Evolutionary conservation across 2,797 vertebrate species (phyloP).

Genomic region (Phoxinus dragarum): DNA sequence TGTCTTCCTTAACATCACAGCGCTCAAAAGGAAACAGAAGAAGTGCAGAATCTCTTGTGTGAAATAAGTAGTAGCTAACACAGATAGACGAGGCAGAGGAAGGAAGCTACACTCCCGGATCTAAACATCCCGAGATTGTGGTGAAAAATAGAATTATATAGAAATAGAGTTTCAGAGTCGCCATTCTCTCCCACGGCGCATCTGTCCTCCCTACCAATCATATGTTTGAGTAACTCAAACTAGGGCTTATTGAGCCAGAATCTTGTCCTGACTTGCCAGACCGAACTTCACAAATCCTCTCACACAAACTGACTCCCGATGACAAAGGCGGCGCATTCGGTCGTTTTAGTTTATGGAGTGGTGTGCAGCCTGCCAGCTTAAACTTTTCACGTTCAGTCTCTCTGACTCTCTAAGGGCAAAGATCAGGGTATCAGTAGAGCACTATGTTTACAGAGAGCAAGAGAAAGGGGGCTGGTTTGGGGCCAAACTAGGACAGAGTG

Average conservation of each 20-base stretch:
- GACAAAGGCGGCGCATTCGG: background rate
- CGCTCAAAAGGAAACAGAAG: slow-evolving; percentile 25
- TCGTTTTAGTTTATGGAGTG: background rate
- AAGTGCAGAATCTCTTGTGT: slow-evolving; percentile 26
- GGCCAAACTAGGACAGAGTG: slow-evolving; percentile 37
- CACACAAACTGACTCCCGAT: background rate
- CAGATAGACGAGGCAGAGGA: slow-evolving; percentile 41
- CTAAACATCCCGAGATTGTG: slow-evolving; percentile 9
- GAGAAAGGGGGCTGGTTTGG: slow-evolving; percentile 29
- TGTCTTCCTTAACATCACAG: slow-evolving; percentile 55
- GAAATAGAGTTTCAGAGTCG: background rate
- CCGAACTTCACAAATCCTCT: slow-evolving; percentile 5
- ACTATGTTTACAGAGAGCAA: slow-evolving; percentile 47
- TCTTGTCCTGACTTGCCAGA: slow-evolving; percentile 59
- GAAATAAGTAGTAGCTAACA: slow-evolving; percentile 33
- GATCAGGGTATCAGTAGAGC: slow-evolving; percentile 45
- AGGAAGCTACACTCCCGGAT: slow-evolving; percentile 39
- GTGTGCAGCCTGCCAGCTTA: slow-evolving; percentile 10
- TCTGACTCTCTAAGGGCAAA: slow-evolving; percentile 44
- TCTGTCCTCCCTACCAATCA: slow-evolving; percentile 28
- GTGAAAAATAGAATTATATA: slow-evolving; percentile 10
- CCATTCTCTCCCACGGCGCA: background rate
- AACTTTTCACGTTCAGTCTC: slow-evolving; percentile 1
- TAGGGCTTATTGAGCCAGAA: slow-evolving; percentile 67
- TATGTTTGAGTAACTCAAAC: slow-evolving; percentile 37